phyloP scores from a whole-genome alignment of 2,113 vertebrate genomes.

The Tragulus kanchil region DNA sequence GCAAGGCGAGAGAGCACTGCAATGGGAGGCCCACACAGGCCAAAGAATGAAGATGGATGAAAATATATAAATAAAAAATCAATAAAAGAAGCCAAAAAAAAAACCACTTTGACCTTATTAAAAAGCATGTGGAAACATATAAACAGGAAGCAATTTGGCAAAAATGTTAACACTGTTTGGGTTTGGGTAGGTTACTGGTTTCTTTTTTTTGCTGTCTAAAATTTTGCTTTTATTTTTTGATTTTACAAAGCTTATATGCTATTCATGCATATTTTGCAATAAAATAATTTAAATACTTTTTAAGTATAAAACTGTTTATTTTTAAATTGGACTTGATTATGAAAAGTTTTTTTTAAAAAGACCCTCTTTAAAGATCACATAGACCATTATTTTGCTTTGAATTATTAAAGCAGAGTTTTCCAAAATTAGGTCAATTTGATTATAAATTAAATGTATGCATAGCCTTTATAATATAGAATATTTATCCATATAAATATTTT shows the following conservation, averaged over 20 bases:
- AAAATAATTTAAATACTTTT: not conserved
- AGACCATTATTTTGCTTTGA: not conserved
- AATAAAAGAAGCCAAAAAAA: not conserved
- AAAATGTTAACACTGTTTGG: not conserved
- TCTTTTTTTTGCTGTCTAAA: not conserved
- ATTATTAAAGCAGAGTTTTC: not conserved
- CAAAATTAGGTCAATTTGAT: not conserved
- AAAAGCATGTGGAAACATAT: not conserved
- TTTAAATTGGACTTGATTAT: not conserved
- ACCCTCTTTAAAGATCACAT: not conserved
- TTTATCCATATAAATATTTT: not conserved
- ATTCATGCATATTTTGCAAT: not conserved
- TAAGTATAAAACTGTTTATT: not conserved
- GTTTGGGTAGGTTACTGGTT: not conserved
- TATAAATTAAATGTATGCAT: not conserved
- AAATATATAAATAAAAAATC: too few species aligned
- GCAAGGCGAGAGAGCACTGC: too few species aligned
- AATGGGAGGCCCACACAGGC: too few species aligned
- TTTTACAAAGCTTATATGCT: not conserved
- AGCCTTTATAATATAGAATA: not conserved
- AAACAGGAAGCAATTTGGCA: not conserved
- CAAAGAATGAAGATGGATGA: too few species aligned
- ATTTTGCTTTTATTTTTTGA: not conserved
- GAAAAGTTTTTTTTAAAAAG: not conserved
- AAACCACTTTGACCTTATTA: not conserved